Conservation (phyloP, 2,113 vertebrate genomes). For the Canis aureus region DNA sequence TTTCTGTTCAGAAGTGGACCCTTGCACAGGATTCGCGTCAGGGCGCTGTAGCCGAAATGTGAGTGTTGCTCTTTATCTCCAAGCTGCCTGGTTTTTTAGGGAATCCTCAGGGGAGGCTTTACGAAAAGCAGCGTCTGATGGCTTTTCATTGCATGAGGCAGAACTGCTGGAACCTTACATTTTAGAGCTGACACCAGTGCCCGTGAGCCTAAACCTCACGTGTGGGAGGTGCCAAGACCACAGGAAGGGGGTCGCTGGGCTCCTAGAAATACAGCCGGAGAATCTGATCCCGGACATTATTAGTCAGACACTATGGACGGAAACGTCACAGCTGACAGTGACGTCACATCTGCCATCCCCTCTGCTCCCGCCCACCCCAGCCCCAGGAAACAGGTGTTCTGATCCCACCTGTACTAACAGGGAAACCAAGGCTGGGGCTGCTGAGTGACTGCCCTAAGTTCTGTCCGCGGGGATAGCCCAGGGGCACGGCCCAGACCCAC, state of each 20-base stretch:
- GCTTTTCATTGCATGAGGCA: background rate
- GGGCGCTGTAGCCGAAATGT: conserved; percentile 92
- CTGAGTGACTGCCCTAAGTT: background rate
- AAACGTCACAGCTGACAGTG: background rate
- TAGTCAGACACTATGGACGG: background rate
- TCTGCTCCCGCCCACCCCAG: no score
- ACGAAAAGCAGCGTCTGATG: background rate
- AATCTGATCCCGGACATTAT: background rate
- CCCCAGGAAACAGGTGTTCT: background rate
- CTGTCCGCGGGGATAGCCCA: background rate
- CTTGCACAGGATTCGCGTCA: conserved; percentile 86
- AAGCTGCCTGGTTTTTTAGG: background rate
- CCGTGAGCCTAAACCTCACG: background rate
- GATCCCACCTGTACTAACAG: background rate
- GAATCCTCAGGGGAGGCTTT: background rate
- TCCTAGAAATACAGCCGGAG: background rate
- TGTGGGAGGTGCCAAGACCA: background rate
- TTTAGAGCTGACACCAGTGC: accelerated
- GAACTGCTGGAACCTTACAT: background rate
- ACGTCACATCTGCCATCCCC: no score
- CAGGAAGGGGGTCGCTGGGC: background rate
- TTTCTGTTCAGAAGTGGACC: conserved; percentile 90
- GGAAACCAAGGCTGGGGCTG: background rate
- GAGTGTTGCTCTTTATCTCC: conserved; percentile 64
- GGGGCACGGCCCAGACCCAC: background rate